A percentile compares a stretch with the other conserved stretches of the same genome.
Evolutionary conservation across 2,113 vertebrate species (phyloP).

Genomic region (Lepidothrix coronata): DNA sequence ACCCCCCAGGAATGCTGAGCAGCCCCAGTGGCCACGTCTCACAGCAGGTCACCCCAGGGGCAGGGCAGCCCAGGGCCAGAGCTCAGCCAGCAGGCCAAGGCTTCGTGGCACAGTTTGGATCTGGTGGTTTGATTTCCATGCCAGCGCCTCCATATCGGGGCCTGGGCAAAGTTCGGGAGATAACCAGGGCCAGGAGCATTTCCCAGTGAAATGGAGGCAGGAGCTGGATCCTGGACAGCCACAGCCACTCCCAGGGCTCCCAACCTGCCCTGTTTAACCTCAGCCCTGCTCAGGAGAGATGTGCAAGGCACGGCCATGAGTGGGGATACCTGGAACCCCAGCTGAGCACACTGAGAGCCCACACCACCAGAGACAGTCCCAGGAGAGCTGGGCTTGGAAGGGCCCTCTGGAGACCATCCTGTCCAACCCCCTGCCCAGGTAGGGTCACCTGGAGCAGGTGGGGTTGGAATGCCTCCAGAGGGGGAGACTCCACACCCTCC

Average conservation of each 20-base stretch:
- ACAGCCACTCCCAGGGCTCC: accelerated
- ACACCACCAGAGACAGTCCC: background rate
- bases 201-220: background rate
- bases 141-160: background rate
- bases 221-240: accelerated
- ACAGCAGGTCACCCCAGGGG: accelerated
- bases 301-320: background rate
- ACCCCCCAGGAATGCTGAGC: accelerated
- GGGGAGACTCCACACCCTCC: background rate
- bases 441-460: background rate
- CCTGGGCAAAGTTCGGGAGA: background rate
- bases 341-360: accelerated
- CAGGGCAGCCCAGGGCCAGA: background rate
- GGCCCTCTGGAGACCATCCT: background rate
- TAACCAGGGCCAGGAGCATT: background rate
- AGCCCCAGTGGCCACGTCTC: background rate
- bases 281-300: accelerated
- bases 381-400: background rate
- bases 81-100: background rate
- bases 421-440: background rate
- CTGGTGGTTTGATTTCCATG: background rate
- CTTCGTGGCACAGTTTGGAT: accelerated
- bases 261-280: accelerated
- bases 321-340: accelerated
- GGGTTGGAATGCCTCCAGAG: background rate